Conservation (phyloP, 2,888 invertebrate genomes). For the Hanleya hanleyi region DNA sequence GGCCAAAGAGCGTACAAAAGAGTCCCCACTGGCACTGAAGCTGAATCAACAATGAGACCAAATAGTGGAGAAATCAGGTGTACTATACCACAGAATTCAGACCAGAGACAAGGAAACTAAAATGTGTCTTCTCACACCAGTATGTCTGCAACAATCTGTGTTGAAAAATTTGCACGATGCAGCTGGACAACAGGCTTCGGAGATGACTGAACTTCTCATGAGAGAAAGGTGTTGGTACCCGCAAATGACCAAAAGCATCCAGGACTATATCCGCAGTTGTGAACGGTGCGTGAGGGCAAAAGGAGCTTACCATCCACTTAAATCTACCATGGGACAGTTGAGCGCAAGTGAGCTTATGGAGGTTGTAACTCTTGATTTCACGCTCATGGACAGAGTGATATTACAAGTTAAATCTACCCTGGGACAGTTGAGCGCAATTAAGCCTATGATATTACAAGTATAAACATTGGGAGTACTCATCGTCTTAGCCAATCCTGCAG, state of each 20-base stretch:
- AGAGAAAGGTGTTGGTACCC: conserved; percentile 3
- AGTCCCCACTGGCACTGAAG: not conserved
- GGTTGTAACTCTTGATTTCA: not conserved
- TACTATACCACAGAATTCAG: not conserved
- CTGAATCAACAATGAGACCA: not conserved
- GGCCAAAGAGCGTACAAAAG: not conserved
- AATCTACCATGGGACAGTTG: not conserved
- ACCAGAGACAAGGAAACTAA: not conserved
- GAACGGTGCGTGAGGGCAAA: conserved; percentile 3
- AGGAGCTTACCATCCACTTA: not conserved
- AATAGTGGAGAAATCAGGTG: not conserved
- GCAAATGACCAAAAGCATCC: not conserved
- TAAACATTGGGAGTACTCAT: too few species aligned
- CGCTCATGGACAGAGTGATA: not conserved
- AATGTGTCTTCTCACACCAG: too few species aligned
- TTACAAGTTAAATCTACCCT: too few species aligned
- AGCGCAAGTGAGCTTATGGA: not conserved
- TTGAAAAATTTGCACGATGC: not conserved
- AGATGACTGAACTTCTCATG: not conserved
- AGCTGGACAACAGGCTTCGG: conserved; percentile 6
- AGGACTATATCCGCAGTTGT: not conserved
- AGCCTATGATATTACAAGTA: too few species aligned
- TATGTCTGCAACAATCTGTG: too few species aligned
- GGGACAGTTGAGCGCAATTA: too few species aligned
- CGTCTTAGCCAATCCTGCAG: too few species aligned